Percentiles rank a stretch among this genome's conserved stretches.
Conservation (phyloP, 2,797 vertebrate species). For the Diplodus sargus region DNA sequence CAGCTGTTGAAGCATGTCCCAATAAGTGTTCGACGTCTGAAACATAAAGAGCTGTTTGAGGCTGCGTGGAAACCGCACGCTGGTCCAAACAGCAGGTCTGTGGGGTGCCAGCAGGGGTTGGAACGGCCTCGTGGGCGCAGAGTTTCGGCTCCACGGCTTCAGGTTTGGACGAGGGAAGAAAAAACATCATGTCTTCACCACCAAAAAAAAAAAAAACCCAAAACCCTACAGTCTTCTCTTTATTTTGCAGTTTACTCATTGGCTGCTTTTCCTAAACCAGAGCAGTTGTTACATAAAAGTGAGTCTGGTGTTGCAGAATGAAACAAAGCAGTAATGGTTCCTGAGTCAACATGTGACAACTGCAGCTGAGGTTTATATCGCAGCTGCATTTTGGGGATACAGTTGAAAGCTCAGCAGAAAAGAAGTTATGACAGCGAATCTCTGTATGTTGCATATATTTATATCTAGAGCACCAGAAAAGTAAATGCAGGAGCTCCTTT, state of each 20-base stretch:
- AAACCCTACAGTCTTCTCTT: constrained; percentile 43
- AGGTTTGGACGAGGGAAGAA: constrained; percentile 49
- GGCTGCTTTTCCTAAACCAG: constrained; percentile 10
- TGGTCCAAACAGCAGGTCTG: constrained; percentile 41
- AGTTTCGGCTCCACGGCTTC: constrained; percentile 41
- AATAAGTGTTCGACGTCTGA: constrained; percentile 46
- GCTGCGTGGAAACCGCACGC: constrained; percentile 27
- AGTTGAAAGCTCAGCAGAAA: neutral
- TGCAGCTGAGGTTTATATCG: neutral
- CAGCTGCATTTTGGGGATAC: neutral
- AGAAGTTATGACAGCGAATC: neutral
- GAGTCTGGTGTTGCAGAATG: constrained; percentile 6
- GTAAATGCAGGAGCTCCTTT: too few species aligned
- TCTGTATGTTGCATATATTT: too few species aligned
- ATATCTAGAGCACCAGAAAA: too few species aligned
- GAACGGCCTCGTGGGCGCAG: constrained; percentile 30
- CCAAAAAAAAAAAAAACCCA: constrained; percentile 21
- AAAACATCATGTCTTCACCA: constrained; percentile 37
- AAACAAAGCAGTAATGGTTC: constrained; percentile 30
- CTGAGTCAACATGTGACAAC: neutral
- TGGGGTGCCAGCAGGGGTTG: constrained; percentile 46
- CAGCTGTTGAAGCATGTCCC: constrained; percentile 35
- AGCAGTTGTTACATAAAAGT: constrained; percentile 40
- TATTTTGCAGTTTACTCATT: constrained; percentile 37
- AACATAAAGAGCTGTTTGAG: constrained; percentile 56